phyloP scores from a whole-genome alignment of 2,888 invertebrate genomes.

The Troides aeacus region DNA sequence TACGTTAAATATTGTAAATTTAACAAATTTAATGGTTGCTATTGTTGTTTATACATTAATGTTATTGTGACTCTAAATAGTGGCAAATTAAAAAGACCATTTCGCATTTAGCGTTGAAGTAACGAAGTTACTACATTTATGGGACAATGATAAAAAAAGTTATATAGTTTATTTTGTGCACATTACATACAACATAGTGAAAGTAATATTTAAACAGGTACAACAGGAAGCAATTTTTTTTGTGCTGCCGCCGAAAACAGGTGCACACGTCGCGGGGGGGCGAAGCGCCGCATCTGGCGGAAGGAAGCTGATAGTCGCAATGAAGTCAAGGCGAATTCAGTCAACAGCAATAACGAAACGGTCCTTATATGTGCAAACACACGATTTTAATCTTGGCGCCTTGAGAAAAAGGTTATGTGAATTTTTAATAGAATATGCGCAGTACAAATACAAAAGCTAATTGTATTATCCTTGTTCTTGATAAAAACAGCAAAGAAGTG shows the following conservation, averaged over 20 bases:
- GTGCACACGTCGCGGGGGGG: constrained; percentile 28
- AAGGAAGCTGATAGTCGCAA: constrained; percentile 47
- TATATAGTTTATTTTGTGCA: not conserved
- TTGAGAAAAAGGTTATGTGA: constrained; percentile 36
- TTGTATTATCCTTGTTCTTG: no score
- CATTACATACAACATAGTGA: constrained; percentile 3
- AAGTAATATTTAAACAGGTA: constrained; percentile 7
- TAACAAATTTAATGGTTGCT: not conserved
- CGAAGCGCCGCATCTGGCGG: constrained; percentile 42
- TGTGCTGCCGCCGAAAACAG: constrained; percentile 23
- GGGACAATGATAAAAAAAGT: not conserved
- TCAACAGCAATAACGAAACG: constrained; percentile 33
- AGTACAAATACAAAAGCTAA: not conserved
- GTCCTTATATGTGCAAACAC: constrained; percentile 40
- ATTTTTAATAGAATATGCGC: constrained; percentile 17
- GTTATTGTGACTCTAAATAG: not conserved
- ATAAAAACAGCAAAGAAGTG: no score
- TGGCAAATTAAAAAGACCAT: not conserved
- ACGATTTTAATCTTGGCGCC: constrained; percentile 37
- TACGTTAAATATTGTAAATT: not conserved
- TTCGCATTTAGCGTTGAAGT: not conserved
- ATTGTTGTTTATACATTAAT: not conserved
- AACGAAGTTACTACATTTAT: not conserved
- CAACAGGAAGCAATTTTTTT: constrained; percentile 15
- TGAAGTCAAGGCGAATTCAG: constrained; percentile 53